Evolutionary conservation across 30 jellyfish, hydroid and myxozoan species (phyloP), one percentile per base, ranked within the genome.

Genomic region (Hydractinia echinata): DNA sequence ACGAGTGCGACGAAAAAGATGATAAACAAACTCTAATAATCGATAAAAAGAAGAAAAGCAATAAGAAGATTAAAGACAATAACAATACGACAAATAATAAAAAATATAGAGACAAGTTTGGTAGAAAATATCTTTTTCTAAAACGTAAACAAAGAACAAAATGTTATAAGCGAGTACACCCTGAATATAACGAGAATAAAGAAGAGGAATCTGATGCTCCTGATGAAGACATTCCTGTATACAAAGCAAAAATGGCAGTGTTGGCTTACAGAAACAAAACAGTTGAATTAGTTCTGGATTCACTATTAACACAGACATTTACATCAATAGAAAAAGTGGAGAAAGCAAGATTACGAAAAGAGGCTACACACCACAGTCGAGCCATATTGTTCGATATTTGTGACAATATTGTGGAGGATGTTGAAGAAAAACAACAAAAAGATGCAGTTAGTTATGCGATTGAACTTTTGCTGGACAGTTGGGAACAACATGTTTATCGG

Each of bases 191-290:
- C 74, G 44, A 77, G 1, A 50, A 11, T 50, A 21, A 8, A 7
- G 85, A 52, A 50, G 73, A 58, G 44, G 66, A 52, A 3, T 60
- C 60, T n/a, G 44, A 19, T 30, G 20, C 60, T 10, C 85, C 85
- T 54, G 85, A 77, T 48, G 76, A 77, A 19, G 85, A 77, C 30
- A 80, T 80, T 19, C 87, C 87, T 9, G 64, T 84, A 30, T 80
- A 61, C 54, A 80, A 80, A 80, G 87, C 87, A 6, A 62, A 66
- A 14, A 13, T 15, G 8, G 21, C 69, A 9, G 30, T 16, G 50
- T 10, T 5, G 5, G 44, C 7, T 44, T 49, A 15, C 50, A 62
- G 87, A 62, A 60, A 77, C 19, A 77, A 77, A 15, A 80, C 84
- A 21, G 56, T 62, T 51, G 70, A 68, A 51, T 19, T 68, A 21